phyloP scores from a whole-genome alignment of 1,140 invertebrate species.

The Muscidifurax raptorellus region DNA sequence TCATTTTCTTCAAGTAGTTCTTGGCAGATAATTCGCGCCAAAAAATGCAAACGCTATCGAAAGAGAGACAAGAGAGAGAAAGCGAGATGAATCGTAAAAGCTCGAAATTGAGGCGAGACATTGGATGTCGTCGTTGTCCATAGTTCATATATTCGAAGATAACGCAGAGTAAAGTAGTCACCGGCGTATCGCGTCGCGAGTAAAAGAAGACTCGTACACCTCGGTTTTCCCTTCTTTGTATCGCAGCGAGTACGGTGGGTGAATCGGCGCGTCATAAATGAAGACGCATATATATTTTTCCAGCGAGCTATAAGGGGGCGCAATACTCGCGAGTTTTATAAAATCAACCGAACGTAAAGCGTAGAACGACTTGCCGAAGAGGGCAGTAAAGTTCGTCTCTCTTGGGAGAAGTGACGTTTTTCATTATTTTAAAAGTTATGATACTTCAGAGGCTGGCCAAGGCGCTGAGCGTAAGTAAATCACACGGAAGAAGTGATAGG shows the following conservation, averaged over 20 bases:
- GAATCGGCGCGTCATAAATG: not conserved
- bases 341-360: slow-evolving; percentile 25
- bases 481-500: not conserved
- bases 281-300: not conserved
- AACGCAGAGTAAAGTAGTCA: not conserved
- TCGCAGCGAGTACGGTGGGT: not conserved
- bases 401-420: slow-evolving; percentile 1
- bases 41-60: not conserved
- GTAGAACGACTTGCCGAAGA: slow-evolving; percentile 5
- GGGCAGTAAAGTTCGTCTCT: slow-evolving; percentile 22
- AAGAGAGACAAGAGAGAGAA: not conserved
- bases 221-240: not conserved
- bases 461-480: not conserved
- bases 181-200: not conserved
- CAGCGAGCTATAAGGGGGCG: not conserved
- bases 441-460: not conserved
- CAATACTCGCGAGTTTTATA: slow-evolving; percentile 15
- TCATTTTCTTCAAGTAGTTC: not conserved
- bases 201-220: not conserved
- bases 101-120: not conserved
- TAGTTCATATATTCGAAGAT: not conserved
- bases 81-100: not conserved
- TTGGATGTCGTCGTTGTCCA: not conserved
- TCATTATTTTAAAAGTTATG: slow-evolving; percentile 32
- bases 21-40: not conserved